A percentile compares a stretch with the other conserved stretches of the same genome.
These are phyloP conservation scores for Drosophila guanche DNA, from an alignment of 1,140 invertebrate species.

Conservation along the genomic window DNA sequence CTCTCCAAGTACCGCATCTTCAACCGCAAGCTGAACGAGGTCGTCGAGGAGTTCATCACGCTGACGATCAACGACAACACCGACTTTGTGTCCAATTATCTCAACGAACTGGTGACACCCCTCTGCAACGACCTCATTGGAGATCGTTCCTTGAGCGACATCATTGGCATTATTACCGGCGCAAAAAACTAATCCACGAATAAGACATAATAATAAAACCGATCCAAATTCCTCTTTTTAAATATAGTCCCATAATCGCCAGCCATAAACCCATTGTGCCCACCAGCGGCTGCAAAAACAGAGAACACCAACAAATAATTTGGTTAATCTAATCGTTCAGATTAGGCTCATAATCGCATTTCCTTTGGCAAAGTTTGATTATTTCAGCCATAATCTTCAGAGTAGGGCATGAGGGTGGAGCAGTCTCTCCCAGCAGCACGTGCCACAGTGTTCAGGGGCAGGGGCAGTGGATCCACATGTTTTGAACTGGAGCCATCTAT, in stretches of 20 bases:
- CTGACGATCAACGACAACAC: slow-evolving; percentile 76
- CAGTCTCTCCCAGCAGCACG: too few species aligned
- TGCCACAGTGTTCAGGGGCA: too few species aligned
- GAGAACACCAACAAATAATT: slow-evolving; percentile 23
- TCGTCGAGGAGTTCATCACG: slow-evolving; percentile 74
- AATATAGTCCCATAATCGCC: slow-evolving; percentile 11
- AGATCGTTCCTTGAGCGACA: slow-evolving; percentile 50
- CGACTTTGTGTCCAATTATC: slow-evolving; percentile 52
- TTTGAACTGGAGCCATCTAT: too few species aligned
- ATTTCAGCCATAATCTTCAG: not conserved
- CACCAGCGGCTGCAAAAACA: slow-evolving; percentile 41
- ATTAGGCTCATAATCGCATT: slow-evolving; percentile 58
- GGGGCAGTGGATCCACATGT: too few species aligned
- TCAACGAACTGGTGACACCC: slow-evolving; percentile 54
- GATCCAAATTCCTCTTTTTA: slow-evolving; percentile 3
- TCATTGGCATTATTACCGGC: slow-evolving; percentile 52
- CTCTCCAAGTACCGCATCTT: slow-evolving; percentile 67
- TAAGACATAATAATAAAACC: slow-evolving; percentile 28
- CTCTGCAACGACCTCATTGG: slow-evolving; percentile 66
- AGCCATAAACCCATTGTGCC: slow-evolving; percentile 23
- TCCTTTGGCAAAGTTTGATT: slow-evolving; percentile 29
- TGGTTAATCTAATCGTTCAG: slow-evolving; percentile 65
- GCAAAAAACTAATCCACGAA: slow-evolving; percentile 22
- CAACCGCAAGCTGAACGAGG: slow-evolving; percentile 74
- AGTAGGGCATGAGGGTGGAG: not conserved